Base-by-base conservation (phyloP, 2,113 vertebrate species). In the Aegithalos caudatus region DNA sequence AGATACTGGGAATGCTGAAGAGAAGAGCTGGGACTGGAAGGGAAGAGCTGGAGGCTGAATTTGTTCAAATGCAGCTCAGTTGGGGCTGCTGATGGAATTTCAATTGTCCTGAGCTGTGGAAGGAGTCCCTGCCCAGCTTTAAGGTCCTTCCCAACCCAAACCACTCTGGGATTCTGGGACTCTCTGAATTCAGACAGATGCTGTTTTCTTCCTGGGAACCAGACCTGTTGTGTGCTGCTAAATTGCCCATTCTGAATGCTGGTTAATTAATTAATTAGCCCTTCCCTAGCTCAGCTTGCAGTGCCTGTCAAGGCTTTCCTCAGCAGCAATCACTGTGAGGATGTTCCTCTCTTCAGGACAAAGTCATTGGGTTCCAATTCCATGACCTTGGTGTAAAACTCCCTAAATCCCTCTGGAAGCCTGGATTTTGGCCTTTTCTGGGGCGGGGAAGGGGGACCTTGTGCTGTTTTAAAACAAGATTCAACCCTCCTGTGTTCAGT, bases 401-500 rank as follows among this genome's bases (percentile, higher is more conserved):
- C 8, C 14, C 45, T 6, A 51, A 40, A 37, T 66, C 17, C 54
- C 47, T 54, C 8, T 42, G 88, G 90, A 81, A 95, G 61, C 76
- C 79, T 81, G 69, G 67, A 88, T 81, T 67, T 81, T 92, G 81
- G 48, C 60, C 81, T 82, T 89, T 76, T 1, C 45, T 74, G 92
- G 82, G 81, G 82, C 0, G 21, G 92, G 92, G n/a, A 69, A 70
- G n/a, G 88, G 95, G 23, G 47, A 66, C n/a, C 29, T 81, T 38
- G n/a, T 69, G 79, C 37, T 92, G 90, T 80, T 96, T 82, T 94
- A 83, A 93, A 92, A 57, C 82, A 90, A 94, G 82, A 40, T 88
- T 88, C 54, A 42, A 48, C 12, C 21, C 78, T 79, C 50, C 69
- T 56, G 54, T 82, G 88, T 82, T 94, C 56, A 21, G 37, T 47